A percentile compares a stretch with the other conserved stretches of the same genome.
Conservation (phyloP, 2,888 invertebrate genomes). For the Tryphoninae sp. region DNA sequence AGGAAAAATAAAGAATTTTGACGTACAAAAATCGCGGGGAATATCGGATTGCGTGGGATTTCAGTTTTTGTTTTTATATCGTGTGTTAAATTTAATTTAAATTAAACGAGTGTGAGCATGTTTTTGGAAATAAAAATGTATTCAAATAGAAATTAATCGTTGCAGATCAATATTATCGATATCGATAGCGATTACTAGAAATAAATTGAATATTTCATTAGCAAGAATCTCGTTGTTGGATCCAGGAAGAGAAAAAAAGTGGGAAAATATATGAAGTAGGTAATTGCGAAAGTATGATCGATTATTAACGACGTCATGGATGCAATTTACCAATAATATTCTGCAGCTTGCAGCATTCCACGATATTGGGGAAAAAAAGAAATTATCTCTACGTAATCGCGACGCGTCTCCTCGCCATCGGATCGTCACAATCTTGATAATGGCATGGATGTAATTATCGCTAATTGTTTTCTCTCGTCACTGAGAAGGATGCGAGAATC, state of each 20-base stretch:
- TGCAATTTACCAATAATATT: background rate
- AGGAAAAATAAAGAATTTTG: background rate
- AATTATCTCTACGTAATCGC: slow-evolving; percentile 14
- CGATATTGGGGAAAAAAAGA: slow-evolving; percentile 6
- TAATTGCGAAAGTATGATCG: background rate
- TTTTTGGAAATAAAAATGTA: no score
- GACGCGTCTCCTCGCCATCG: background rate
- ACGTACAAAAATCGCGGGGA: no score
- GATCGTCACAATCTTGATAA: slow-evolving; percentile 31
- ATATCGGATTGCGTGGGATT: no score
- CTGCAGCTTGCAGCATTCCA: background rate
- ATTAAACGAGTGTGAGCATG: no score
- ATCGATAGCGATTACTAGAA: no score
- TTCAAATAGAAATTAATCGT: no score
- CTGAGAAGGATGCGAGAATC: background rate
- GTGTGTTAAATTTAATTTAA: no score
- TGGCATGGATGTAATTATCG: slow-evolving; percentile 32
- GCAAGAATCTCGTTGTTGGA: background rate
- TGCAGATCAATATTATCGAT: no score
- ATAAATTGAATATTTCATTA: no score
- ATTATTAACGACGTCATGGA: background rate
- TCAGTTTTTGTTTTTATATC: no score
- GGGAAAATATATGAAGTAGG: background rate
- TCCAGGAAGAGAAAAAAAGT: background rate
- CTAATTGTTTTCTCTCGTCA: slow-evolving; percentile 42